Percentiles rank a stretch among this genome's conserved stretches.
Evolutionary conservation across 92 coral and sea anemone species (phyloP).

Genomic region (Montipora capitata): DNA sequence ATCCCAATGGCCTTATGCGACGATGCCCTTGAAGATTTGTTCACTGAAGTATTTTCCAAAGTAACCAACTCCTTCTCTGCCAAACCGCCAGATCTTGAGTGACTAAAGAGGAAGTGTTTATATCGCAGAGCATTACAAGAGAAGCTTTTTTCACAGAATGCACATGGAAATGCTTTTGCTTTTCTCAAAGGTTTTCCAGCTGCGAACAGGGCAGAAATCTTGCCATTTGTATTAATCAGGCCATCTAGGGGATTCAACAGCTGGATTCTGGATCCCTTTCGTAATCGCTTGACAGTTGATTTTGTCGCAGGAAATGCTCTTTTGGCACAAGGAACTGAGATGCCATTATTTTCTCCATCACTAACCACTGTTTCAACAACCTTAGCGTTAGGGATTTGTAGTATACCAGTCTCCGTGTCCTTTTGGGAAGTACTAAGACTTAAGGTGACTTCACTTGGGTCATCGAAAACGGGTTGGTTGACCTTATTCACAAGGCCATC

Average conservation of each 20-base stretch:
- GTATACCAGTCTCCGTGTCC: neutral
- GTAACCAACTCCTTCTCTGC: neutral
- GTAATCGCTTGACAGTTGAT: neutral
- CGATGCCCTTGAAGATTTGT: neutral
- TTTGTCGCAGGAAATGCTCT: neutral
- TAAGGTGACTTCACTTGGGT: neutral
- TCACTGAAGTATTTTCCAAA: neutral
- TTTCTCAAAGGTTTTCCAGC: neutral
- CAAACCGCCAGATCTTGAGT: constrained; percentile 10
- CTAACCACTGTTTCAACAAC: neutral
- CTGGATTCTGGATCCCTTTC: neutral
- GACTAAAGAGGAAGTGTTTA: constrained; percentile 21
- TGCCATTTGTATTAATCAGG: neutral
- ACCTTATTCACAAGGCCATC: neutral
- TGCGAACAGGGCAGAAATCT: neutral
- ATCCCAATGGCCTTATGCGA: neutral
- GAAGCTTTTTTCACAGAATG: constrained; percentile 25
- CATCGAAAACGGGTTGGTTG: neutral
- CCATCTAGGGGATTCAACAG: neutral
- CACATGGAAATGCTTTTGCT: constrained; percentile 14
- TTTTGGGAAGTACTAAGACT: neutral
- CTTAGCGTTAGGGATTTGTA: neutral
- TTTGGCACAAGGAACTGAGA: neutral
- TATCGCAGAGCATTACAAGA: neutral
- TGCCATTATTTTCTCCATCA: neutral